Conservation (phyloP, 1,140 invertebrate genomes). For the Apis cerana region DNA sequence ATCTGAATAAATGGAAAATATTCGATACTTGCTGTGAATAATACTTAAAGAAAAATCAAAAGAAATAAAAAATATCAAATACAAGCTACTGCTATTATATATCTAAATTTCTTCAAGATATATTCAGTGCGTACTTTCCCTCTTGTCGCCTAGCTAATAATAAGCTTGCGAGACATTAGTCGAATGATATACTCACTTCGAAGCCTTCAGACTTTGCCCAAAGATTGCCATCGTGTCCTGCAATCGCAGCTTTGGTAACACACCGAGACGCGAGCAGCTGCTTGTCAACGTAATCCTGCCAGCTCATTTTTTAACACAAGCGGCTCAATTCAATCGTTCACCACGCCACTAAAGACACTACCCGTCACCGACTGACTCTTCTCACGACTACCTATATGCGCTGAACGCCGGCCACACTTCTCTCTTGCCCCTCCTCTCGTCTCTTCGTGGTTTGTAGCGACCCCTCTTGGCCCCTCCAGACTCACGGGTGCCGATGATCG, state of each 20-base stretch:
- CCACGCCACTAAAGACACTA: constrained; percentile 68
- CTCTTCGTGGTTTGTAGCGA: constrained; percentile 29
- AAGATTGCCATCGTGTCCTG: constrained; percentile 95
- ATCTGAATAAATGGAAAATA: background rate
- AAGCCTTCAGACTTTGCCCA: constrained; percentile 97
- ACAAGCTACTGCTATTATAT: background rate
- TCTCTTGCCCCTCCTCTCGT: constrained; percentile 31
- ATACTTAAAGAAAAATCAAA: background rate
- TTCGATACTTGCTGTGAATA: background rate
- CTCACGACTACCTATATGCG: constrained; percentile 73
- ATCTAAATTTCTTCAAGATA: background rate
- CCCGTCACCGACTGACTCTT: constrained; percentile 73
- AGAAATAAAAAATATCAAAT: background rate
- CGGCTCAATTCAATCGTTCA: constrained; percentile 65
- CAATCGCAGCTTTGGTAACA: constrained; percentile 96
- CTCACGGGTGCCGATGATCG: background rate
- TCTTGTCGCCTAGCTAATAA: constrained; percentile 25
- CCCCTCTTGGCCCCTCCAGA: background rate
- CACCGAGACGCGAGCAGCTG: constrained; percentile 96
- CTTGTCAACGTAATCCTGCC: constrained; percentile 99
- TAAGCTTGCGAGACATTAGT: constrained; percentile 12
- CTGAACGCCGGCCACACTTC: constrained; percentile 65
- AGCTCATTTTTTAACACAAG: constrained; percentile 89
- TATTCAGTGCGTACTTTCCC: constrained; percentile 24
- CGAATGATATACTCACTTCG: constrained; percentile 87